Evolutionary conservation across 2,797 vertebrate genomes (phyloP).

Genomic region (Sardinella longiceps): DNA sequence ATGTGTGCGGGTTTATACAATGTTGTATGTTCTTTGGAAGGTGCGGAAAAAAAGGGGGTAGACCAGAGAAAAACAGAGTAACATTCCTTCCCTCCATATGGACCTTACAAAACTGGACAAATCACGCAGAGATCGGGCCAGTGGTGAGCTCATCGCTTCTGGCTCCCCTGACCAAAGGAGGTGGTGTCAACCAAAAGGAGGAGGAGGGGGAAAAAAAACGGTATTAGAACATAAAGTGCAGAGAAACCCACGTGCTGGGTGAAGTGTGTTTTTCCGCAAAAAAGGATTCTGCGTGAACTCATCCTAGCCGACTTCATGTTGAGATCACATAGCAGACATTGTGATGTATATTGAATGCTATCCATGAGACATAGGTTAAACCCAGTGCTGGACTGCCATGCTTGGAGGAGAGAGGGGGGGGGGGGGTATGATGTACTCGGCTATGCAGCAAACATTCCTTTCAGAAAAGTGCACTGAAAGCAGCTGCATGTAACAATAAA

Average conservation of each 20-base stretch:
- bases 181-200: not conserved
- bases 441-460: constrained; percentile 13
- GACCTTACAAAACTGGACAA: not conserved
- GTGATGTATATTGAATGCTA: not conserved
- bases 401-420: not conserved
- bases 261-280: not conserved
- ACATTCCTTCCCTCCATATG: not conserved
- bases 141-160: constrained; percentile 40
- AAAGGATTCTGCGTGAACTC: not conserved
- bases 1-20: not conserved
- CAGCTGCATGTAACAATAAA: constrained; percentile 43
- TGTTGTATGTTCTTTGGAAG: not conserved
- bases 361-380: not conserved
- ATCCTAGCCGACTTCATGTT: not conserved
- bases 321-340: not conserved
- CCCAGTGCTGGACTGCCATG: not conserved
- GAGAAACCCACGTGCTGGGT: not conserved
- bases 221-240: constrained; percentile 29
- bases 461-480: constrained; percentile 36
- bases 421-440: not conserved
- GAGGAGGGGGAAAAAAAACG: not conserved
- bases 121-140: constrained; percentile 13
- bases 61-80: not conserved
- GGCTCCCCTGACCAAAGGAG: constrained; percentile 27
- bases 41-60: not conserved